Base-by-base conservation (phyloP, 2,113 vertebrate species). In the Calyptomena viridis region DNA sequence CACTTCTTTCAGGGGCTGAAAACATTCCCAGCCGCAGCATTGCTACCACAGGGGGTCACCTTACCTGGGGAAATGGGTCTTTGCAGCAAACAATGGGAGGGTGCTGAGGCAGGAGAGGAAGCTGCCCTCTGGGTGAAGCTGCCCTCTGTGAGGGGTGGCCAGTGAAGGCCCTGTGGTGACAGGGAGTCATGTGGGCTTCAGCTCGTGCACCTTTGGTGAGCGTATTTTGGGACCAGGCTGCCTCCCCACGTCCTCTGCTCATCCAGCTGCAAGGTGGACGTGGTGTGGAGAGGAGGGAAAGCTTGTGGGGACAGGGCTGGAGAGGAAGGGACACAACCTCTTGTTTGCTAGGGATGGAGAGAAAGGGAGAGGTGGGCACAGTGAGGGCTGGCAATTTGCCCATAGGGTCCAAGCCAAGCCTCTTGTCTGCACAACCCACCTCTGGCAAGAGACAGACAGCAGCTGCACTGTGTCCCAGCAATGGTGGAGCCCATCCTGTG, bases 21-120 rank as follows among this genome's bases (percentile, higher is more conserved):
- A 47, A 22, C 60, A 69, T 39, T 12, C 39, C n/a, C 47, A 71
- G 18, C 10, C 18, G 20, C 63, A 35, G 13, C 1, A 9, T 33
- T 71, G 40, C 55, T 42, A 4, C n/a, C 23, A 11, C n/a, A 25
- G 53, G 8, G 1, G 55, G 11, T 12, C 49, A 69, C 6, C 20
- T 28, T 52, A 22, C 1, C 0, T 18, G 16, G 16, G 27, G 30
- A 28, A 52, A 40, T 2, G 3, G n/a, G 17, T 40, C 28, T 10
- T n/a, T 16, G 49, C 55, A 46, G 28, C 62, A 27, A 23, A 25
- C 24, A 35, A 27, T 0, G 0, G 19, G 37, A 19, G 9, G 22
- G 8, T 66, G 63, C 80, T 30, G 50, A 42, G 21, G 62, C 55
- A 46, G 68, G n/a, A 81, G n/a, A 11, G 44, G 15, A 1, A 4